Evolutionary conservation across 2,113 vertebrate species (phyloP).

Genomic region (Gadus chalcogrammus): DNA sequence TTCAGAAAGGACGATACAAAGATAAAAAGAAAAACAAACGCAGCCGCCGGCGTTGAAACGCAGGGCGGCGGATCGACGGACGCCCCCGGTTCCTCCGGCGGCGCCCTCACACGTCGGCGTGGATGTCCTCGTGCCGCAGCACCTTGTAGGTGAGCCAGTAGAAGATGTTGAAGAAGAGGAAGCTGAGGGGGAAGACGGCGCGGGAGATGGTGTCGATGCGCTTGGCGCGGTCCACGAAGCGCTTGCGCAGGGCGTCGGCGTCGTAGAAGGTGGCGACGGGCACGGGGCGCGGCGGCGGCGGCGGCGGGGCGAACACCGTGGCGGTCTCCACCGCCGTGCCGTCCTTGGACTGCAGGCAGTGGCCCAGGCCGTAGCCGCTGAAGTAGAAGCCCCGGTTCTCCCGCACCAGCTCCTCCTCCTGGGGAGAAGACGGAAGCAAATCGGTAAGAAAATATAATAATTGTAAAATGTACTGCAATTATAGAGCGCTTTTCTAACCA

Average conservation of each 20-base stretch:
- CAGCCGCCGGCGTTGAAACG: slow-evolving; percentile 20
- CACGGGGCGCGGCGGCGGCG: slow-evolving; percentile 45
- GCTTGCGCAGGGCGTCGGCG: slow-evolving; percentile 70
- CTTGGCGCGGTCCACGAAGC: slow-evolving; percentile 83
- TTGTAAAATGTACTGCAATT: no score
- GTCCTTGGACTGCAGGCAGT: slow-evolving; percentile 80
- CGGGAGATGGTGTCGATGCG: slow-evolving; percentile 90
- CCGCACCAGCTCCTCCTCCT: slow-evolving; percentile 83
- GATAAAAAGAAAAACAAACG: slow-evolving; percentile 7
- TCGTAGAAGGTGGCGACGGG: slow-evolving; percentile 56
- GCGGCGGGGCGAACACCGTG: slow-evolving; percentile 56
- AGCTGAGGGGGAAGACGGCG: slow-evolving; percentile 88
- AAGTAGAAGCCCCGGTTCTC: slow-evolving; percentile 83
- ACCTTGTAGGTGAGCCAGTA: slow-evolving; percentile 95
- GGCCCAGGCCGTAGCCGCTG: slow-evolving; percentile 81
- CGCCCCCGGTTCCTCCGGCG: not conserved
- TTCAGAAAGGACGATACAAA: slow-evolving; percentile 31
- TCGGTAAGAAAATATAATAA: no score
- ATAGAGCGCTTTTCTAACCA: no score
- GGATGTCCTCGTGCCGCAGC: slow-evolving; percentile 84
- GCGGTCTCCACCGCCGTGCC: slow-evolving; percentile 65
- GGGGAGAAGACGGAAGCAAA: slow-evolving; percentile 28
- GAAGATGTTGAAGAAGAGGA: slow-evolving; percentile 93
- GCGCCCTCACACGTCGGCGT: slow-evolving; percentile 68
- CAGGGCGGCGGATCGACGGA: not conserved